These are phyloP conservation scores for Eptesicus fuscus DNA, from an alignment of 2,113 vertebrate species.

Conservation along the genomic window DNA sequence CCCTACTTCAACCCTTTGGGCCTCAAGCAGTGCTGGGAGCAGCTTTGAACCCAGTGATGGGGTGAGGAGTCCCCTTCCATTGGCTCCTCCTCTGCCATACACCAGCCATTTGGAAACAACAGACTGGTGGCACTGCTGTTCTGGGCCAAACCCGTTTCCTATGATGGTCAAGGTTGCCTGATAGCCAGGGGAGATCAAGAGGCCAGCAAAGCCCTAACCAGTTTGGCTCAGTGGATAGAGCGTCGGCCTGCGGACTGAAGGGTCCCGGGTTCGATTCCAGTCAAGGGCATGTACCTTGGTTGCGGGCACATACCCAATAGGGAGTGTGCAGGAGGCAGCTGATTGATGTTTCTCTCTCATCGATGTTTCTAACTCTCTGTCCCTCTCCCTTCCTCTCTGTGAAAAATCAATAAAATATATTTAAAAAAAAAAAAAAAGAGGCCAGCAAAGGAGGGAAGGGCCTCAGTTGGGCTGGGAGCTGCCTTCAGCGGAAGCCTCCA, in stretches of 20 bases:
- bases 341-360: no score
- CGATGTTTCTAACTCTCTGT: no score
- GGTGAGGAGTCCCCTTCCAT: neutral
- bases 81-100: neutral
- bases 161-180: neutral
- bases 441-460: neutral
- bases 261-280: no score
- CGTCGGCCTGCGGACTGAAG: no score
- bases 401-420: no score
- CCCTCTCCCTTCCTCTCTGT: no score
- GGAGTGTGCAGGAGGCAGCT: no score
- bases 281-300: no score
- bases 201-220: neutral
- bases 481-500: neutral
- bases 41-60: neutral
- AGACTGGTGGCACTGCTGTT: neutral
- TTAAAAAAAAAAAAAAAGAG: neutral
- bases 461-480: neutral
- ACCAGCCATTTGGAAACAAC: conserved; percentile 13
- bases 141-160: neutral
- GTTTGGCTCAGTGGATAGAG: no score
- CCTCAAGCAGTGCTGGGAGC: neutral
- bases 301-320: no score
- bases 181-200: neutral
- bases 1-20: neutral